A percentile compares a stretch with the other conserved stretches of the same genome.
Conservation (phyloP, 2,797 vertebrate species). For the Oreortyx pictus region DNA sequence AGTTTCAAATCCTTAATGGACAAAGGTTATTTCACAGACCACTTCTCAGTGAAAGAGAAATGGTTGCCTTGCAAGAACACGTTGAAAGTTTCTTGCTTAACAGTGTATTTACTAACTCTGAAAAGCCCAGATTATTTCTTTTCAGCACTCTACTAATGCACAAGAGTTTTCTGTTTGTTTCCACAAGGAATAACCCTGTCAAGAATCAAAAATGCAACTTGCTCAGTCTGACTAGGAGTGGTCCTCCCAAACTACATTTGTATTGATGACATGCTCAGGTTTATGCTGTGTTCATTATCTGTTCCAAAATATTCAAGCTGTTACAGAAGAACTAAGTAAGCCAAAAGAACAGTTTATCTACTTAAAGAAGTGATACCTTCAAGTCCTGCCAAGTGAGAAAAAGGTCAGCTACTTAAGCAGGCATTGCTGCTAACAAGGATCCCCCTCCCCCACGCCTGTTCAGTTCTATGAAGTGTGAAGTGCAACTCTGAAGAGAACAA, state of each 20-base stretch:
- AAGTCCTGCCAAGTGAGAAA: slow-evolving; percentile 46
- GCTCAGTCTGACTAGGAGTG: not conserved
- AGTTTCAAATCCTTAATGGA: not conserved
- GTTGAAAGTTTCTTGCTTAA: not conserved
- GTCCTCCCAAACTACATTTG: not conserved
- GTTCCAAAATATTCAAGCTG: slow-evolving; percentile 25
- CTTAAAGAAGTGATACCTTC: not conserved
- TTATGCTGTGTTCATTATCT: not conserved
- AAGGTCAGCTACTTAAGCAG: slow-evolving; percentile 32
- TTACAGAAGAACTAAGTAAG: slow-evolving; percentile 30
- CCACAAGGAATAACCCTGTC: not conserved
- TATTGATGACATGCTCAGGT: not conserved
- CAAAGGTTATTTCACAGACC: not conserved
- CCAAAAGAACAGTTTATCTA: slow-evolving; percentile 33
- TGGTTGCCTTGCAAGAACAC: rapidly evolving
- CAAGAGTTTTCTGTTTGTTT: slow-evolving; percentile 1
- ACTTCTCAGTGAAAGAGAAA: not conserved
- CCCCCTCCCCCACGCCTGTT: not conserved
- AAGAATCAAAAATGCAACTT: slow-evolving; percentile 18
- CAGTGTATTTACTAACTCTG: not conserved
- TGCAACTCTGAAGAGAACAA: not conserved
- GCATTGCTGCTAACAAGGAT: not conserved
- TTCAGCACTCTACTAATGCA: not conserved
- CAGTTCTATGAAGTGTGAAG: not conserved
- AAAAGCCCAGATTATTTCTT: not conserved